Base-by-base conservation (phyloP, 2,113 vertebrate species). In the Siniperca knerii region DNA sequence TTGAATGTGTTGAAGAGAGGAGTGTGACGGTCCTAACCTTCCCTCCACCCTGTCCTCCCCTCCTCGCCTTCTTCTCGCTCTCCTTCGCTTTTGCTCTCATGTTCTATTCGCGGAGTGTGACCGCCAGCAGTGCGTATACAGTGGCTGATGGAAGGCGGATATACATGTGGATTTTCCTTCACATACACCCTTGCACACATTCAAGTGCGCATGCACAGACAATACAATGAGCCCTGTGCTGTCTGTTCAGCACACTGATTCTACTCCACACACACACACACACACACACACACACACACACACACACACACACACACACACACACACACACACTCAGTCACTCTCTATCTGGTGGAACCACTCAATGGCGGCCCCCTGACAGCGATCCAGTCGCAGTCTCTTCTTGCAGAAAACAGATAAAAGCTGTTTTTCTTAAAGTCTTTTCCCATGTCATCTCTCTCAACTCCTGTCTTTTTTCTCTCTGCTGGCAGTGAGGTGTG, bases 361-460 rank as follows among this genome's bases (percentile, higher is more conserved):
- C 86, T 88, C 83, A 44, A 21, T 23, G 78, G 68, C 40, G 2
- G 81, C 83, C 85, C 69, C 79, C 78, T 81, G 90, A 91, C 92
- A 90, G 89, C 83, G 60, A 73, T 84, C 71, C 72, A 82, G 86
- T 77, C 48, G 0, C 62, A 50, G 70, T 44, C 62, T 77, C 83
- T 79, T 66, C 78, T 54, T 20, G 57, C 85, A 90, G 84, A 87
- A 85, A 87, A 75, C 72, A 66, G 79, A 90, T 92, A 82, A 91
- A 90, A 90, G 86, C 88, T 84, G 86, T 83, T 78, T 78, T 73
- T 89, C 73, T 73, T 66, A 75, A 90, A 87, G 77, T 89, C 77
- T 77, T 85, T 77, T 86, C 75, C 74, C 69, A 72, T 86, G 83
- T 89, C 88, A 44, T 81, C 74, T 67, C 75, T 66, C 79, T 70